Evolutionary conservation across 2,797 vertebrate genomes (phyloP).

Genomic region (Eulemur mongoz): DNA sequence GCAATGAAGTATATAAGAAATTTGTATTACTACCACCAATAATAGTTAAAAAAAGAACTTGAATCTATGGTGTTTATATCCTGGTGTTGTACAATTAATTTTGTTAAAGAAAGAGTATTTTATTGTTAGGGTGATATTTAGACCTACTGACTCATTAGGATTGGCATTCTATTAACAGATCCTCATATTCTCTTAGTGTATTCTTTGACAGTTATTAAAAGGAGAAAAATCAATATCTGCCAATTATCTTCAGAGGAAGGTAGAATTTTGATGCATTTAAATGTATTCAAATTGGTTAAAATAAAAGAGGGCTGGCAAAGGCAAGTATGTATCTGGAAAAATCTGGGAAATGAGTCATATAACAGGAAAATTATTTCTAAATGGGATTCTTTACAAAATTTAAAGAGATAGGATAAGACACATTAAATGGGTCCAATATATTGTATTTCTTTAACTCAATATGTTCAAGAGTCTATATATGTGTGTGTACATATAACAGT

Average conservation of each 20-base stretch:
- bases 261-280: not conserved
- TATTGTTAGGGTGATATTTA: not conserved
- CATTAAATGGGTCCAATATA: not conserved
- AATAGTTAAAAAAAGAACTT: not conserved
- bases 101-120: not conserved
- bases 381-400: not conserved
- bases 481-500: not conserved
- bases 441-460: not conserved
- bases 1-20: not conserved
- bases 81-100: not conserved
- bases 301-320: not conserved
- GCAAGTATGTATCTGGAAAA: not conserved
- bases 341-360: not conserved
- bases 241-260: not conserved
- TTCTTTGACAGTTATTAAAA: not conserved
- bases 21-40: not conserved
- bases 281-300: not conserved
- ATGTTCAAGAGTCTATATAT: not conserved
- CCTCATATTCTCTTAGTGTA: not conserved
- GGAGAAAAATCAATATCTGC: not conserved
- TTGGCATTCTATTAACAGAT: not conserved
- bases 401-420: not conserved
- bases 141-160: not conserved
- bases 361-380: not conserved
- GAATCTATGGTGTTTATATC: not conserved